These are phyloP conservation scores for Drosophila yakuba DNA, from an alignment of 1,140 invertebrate genomes.

Conservation along the genomic window DNA sequence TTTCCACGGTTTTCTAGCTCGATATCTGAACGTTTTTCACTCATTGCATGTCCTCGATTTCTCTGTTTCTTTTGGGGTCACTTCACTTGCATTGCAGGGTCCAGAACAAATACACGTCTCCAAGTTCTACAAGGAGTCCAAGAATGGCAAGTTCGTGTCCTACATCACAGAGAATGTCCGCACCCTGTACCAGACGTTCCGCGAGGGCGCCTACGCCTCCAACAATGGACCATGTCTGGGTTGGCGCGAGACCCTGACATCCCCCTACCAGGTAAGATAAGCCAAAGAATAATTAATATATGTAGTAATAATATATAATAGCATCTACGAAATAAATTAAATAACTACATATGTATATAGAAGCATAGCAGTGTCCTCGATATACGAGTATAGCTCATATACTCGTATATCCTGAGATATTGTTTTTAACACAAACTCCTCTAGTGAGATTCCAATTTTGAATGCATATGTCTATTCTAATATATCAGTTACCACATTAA, in stretches of 20 bases:
- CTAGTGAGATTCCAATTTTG: too few species aligned
- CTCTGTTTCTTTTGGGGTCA: slow-evolving; percentile 57
- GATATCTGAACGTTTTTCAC: slow-evolving; percentile 51
- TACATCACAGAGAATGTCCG: slow-evolving; percentile 94
- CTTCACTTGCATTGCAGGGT: slow-evolving; percentile 88
- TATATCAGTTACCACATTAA: too few species aligned
- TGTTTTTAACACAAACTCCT: too few species aligned
- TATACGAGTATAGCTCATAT: too few species aligned
- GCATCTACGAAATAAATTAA: too few species aligned
- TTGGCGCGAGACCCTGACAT: slow-evolving; percentile 92
- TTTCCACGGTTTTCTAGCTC: neutral
- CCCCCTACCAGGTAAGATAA: slow-evolving; percentile 75
- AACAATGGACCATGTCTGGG: slow-evolving; percentile 97
- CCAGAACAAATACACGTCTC: slow-evolving; percentile 95
- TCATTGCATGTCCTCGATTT: slow-evolving; percentile 72
- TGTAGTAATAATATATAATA: too few species aligned
- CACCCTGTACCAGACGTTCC: slow-evolving; percentile 96
- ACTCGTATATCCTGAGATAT: too few species aligned
- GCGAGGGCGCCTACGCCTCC: slow-evolving; percentile 95
- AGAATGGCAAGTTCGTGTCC: slow-evolving; percentile 94
- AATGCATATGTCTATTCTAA: too few species aligned
- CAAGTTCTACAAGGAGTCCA: slow-evolving; percentile 95
- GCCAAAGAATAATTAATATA: too few species aligned
- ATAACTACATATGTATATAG: too few species aligned
- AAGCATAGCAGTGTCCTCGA: too few species aligned